phyloP scores from a whole-genome alignment of 23 tunicate species.

The Halocynthia aurantium region DNA sequence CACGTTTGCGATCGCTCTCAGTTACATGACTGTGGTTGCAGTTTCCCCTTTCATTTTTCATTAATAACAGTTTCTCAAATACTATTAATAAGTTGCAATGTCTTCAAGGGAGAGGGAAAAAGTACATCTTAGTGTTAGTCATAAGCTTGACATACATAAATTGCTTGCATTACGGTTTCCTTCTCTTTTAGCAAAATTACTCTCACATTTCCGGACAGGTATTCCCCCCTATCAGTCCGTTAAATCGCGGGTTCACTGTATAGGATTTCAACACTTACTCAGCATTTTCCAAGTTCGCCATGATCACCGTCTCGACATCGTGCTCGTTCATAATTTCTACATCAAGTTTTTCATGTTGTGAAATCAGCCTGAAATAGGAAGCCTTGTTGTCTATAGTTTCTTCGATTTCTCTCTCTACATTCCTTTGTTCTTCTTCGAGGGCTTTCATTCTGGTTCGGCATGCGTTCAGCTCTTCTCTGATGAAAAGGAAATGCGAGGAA shows the following conservation, averaged over 20 bases:
- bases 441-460: slow-evolving; percentile 51
- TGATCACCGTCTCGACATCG: slow-evolving; percentile 37
- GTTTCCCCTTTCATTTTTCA: background rate
- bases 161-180: too few relatives aligned
- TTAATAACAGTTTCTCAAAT: background rate
- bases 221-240: too few relatives aligned
- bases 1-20: background rate
- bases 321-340: slow-evolving; percentile 52
- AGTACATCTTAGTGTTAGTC: background rate
- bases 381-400: slow-evolving; percentile 47
- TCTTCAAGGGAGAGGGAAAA: background rate
- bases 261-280: slow-evolving; percentile 36
- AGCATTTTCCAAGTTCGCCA: slow-evolving; percentile 36
- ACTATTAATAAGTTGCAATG: background rate
- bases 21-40: background rate
- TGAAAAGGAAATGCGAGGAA: background rate
- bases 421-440: slow-evolving; percentile 29
- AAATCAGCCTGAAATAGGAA: slow-evolving; percentile 35
- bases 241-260: too few relatives aligned
- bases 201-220: background rate
- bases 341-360: slow-evolving; percentile 42
- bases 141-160: too few relatives aligned
- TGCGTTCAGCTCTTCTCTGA: slow-evolving; percentile 69
- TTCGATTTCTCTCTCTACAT: slow-evolving; percentile 18
- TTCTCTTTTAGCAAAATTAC: background rate